These are phyloP conservation scores for Euzophera pinguis DNA, from an alignment of 2,888 invertebrate species.

Conservation along the genomic window DNA sequence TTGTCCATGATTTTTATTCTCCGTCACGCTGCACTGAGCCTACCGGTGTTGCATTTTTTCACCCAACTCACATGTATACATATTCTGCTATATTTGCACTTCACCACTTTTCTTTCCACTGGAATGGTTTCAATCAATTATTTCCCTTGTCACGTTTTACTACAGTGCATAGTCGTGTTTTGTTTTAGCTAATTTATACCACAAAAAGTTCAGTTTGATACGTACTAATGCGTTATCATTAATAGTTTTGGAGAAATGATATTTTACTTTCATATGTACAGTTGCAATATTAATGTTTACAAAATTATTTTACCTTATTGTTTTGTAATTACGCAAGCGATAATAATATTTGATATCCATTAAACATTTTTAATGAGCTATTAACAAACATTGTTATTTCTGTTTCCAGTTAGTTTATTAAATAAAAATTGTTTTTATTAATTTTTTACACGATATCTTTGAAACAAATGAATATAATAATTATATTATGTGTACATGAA, in stretches of 20 bases:
- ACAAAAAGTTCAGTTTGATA: constrained; percentile 43
- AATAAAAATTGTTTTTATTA: too few species aligned
- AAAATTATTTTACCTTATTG: background rate
- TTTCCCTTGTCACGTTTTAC: constrained; percentile 41
- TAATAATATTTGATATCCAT: too few species aligned
- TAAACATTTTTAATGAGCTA: too few species aligned
- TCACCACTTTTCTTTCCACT: constrained; percentile 62
- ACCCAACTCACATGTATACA: constrained; percentile 37
- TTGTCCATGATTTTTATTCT: constrained; percentile 72
- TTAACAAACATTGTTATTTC: too few species aligned
- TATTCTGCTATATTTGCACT: constrained; percentile 42
- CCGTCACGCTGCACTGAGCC: constrained; percentile 65
- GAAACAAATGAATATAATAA: too few species aligned
- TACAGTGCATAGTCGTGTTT: constrained; percentile 51
- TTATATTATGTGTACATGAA: too few species aligned
- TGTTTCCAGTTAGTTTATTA: too few species aligned
- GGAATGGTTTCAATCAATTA: constrained; percentile 37
- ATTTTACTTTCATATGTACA: constrained; percentile 68
- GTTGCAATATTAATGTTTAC: constrained; percentile 29
- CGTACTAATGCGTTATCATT: constrained; percentile 38
- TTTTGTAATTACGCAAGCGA: too few species aligned
- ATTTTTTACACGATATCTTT: too few species aligned
- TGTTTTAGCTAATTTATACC: constrained; percentile 26
- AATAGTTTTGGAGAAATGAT: constrained; percentile 57
- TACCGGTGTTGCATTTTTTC: constrained; percentile 57